These are phyloP conservation scores for Tyria jacobaeae DNA, from an alignment of 2,888 invertebrate species.

Conservation along the genomic window DNA sequence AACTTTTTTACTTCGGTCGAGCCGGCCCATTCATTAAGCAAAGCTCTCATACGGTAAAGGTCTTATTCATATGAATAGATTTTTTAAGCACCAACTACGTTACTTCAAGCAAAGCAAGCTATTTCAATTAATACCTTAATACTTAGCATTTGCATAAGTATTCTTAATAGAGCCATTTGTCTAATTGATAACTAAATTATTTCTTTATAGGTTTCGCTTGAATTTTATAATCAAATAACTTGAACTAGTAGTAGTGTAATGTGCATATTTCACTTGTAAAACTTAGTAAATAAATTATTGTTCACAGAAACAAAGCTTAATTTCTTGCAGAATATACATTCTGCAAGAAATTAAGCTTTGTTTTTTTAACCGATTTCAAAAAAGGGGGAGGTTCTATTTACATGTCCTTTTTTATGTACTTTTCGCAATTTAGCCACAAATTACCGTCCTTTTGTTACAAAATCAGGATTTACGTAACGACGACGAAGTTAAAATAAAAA, in stretches of 20 bases:
- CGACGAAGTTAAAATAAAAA: no score
- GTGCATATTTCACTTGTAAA: background rate
- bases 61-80: slow-evolving; percentile 20
- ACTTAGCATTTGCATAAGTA: slow-evolving; percentile 42
- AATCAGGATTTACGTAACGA: no score
- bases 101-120: slow-evolving; percentile 33
- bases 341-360: background rate
- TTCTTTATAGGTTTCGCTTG: slow-evolving; percentile 27
- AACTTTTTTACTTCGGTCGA: no score
- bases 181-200: slow-evolving; percentile 47
- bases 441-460: no score
- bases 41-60: slow-evolving; percentile 9
- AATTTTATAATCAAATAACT: slow-evolving; percentile 11
- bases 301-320: no score
- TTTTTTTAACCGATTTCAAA: no score
- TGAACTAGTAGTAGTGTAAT: background rate
- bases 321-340: background rate
- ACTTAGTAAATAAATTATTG: slow-evolving; percentile 1
- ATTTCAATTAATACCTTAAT: slow-evolving; percentile 42
- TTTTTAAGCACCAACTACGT: slow-evolving; percentile 26
- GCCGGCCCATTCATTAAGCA: no score
- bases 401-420: no score
- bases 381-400: no score
- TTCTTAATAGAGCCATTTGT: slow-evolving; percentile 28
- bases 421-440: no score